A percentile compares a stretch with the other conserved stretches of the same genome.
These are phyloP conservation scores for Phengaris alcon DNA, from an alignment of 2,888 invertebrate genomes.

Conservation along the genomic window DNA sequence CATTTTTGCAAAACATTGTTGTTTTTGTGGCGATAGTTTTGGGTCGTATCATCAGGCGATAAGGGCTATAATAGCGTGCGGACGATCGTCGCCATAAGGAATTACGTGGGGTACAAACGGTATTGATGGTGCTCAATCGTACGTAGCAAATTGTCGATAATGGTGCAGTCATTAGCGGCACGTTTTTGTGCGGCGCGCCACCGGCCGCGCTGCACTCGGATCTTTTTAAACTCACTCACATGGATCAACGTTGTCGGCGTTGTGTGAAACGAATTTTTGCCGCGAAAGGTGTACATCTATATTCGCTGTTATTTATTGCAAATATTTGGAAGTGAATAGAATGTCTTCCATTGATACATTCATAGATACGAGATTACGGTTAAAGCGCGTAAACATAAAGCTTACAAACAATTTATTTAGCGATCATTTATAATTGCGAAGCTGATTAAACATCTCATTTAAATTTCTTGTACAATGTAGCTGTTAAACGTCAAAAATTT, in stretches of 20 bases:
- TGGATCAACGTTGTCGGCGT: slow-evolving; percentile 50
- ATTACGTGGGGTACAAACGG: slow-evolving; percentile 61
- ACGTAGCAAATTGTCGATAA: slow-evolving; percentile 76
- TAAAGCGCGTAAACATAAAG: background rate
- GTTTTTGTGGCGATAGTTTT: slow-evolving; percentile 11
- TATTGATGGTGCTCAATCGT: slow-evolving; percentile 74
- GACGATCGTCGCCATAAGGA: slow-evolving; percentile 46
- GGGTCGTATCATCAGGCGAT: slow-evolving; percentile 15
- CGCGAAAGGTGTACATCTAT: slow-evolving; percentile 27
- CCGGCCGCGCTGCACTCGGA: slow-evolving; percentile 42
- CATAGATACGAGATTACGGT: background rate
- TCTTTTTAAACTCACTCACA: slow-evolving; percentile 58
- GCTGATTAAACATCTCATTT: too few relatives aligned
- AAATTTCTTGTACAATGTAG: too few relatives aligned
- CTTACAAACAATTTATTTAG: background rate
- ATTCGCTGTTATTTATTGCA: slow-evolving; percentile 3
- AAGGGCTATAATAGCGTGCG: slow-evolving; percentile 39
- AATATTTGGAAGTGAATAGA: slow-evolving; percentile 4
- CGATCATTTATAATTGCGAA: background rate
- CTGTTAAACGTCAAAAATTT: too few relatives aligned
- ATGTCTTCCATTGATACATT: background rate
- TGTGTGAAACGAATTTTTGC: slow-evolving; percentile 43
- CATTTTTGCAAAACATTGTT: slow-evolving; percentile 56
- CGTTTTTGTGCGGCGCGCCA: slow-evolving; percentile 51
- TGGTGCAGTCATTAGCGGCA: slow-evolving; percentile 64